Evolutionary conservation across 2,888 invertebrate species (phyloP).

Genomic region (Microctonus hyperodae): DNA sequence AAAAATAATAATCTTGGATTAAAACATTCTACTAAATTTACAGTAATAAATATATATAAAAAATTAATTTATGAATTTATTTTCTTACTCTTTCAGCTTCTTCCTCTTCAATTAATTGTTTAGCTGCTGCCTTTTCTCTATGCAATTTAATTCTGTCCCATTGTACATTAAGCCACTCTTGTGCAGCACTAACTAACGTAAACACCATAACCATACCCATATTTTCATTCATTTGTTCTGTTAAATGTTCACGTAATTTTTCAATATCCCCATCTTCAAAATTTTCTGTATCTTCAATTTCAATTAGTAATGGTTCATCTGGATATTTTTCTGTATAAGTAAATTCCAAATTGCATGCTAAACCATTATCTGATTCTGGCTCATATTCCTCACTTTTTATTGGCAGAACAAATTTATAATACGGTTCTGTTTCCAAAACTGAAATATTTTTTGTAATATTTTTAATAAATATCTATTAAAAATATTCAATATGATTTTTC

Average conservation of each 20-base stretch:
- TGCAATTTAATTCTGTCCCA: slow-evolving; percentile 81
- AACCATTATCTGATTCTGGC: slow-evolving; percentile 73
- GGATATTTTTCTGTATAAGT: slow-evolving; percentile 89
- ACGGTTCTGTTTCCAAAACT: slow-evolving; percentile 79
- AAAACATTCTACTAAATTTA: not conserved
- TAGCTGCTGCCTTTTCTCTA: slow-evolving; percentile 74
- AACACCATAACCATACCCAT: slow-evolving; percentile 98
- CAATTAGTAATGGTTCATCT: slow-evolving; percentile 82
- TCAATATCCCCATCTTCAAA: slow-evolving; percentile 75
- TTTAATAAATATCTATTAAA: not conserved
- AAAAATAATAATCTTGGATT: slow-evolving; percentile 16
- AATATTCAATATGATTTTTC: slow-evolving; percentile 4
- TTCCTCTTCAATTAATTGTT: slow-evolving; percentile 77
- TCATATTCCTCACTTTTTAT: slow-evolving; percentile 83
- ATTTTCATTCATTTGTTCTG: slow-evolving; percentile 81
- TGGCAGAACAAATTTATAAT: slow-evolving; percentile 80
- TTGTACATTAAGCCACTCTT: slow-evolving; percentile 89
- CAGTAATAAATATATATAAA: no score
- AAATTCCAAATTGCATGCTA: slow-evolving; percentile 80
- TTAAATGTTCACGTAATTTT: slow-evolving; percentile 72
- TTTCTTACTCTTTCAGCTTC: slow-evolving; percentile 87
- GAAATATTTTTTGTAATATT: slow-evolving; percentile 59
- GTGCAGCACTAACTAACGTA: slow-evolving; percentile 89
- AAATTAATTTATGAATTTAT: not conserved
- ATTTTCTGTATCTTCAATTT: slow-evolving; percentile 79